Conservation (phyloP, 2,797 vertebrate species). For the Prunella strophiata region DNA sequence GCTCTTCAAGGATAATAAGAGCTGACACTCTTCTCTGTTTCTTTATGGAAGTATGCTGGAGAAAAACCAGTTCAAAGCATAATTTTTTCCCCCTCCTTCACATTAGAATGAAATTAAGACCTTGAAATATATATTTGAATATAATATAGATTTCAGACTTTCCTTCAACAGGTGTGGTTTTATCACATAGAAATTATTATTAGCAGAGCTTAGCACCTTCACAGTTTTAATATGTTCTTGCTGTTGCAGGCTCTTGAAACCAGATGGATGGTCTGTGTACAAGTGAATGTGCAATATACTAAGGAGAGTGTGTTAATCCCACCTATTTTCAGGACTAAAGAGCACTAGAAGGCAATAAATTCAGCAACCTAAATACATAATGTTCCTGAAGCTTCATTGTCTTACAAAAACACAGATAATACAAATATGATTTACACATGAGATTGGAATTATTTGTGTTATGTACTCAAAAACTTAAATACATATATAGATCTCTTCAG, state of each 20-base stretch:
- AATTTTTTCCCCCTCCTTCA: not conserved
- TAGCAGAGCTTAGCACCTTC: not conserved
- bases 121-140: not conserved
- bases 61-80: not conserved
- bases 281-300: not conserved
- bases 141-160: not conserved
- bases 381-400: not conserved
- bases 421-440: not conserved
- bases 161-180: not conserved
- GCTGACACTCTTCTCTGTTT: not conserved
- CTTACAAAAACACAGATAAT: not conserved
- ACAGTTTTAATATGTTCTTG: constrained; percentile 1
- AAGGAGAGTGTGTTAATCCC: not conserved
- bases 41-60: not conserved
- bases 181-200: not conserved
- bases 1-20: not conserved
- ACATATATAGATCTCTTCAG: not conserved
- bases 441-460: not conserved
- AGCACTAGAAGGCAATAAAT: not conserved
- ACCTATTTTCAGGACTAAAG: not conserved
- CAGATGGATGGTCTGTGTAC: not conserved
- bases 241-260: not conserved
- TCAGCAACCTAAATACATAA: not conserved
- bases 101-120: not conserved
- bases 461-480: not conserved